Evolutionary conservation across 2,888 invertebrate species (phyloP), one percentile per base, ranked within the genome.

Genomic region (Trachelus tabidus): DNA sequence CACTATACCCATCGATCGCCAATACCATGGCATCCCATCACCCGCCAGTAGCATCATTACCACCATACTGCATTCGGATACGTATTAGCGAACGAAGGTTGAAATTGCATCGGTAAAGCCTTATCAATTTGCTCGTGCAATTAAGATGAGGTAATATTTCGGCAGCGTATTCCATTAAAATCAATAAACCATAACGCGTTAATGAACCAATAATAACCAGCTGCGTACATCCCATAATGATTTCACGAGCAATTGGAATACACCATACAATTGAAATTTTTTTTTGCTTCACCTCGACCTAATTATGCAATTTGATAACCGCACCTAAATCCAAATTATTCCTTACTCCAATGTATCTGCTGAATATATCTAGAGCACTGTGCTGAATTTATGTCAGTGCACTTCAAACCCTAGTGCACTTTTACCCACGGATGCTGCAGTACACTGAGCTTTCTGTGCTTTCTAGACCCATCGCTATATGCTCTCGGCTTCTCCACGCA

Each of bases 191-290:
- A 77, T 71, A 34, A 77, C 82, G 71, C 80, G 82, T 84, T 86
- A 86, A 87, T 83, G 83, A 87, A 82, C 82, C 82, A 79, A 83
- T 86, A 88, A 88, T 89, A 87, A 85, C 82, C 83, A 81, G 81
- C 34, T 76, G 77, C 30, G 11, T 34, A 6, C 71, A 30, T 30
- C 71, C 34, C 71, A 40, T 40, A 40, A 40, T 40, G 23, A 23
- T 40, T 15, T 2, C 40, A 40, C 15, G 6, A 23, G 40, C 40
- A 33, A 33, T 33, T 33, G 33, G 33, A 33, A 33, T 40, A 40
- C 23, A 40, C 40, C 40, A 23, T 56, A 56, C 1, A 23, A 56
- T 23, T 56, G 23, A 0, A 56, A 56, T 37, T 9, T 56, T 37
- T 1, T 1, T 56, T 23, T 56, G 9, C 23, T 23, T 56, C 23